A percentile compares a stretch with the other conserved stretches of the same genome.
Evolutionary conservation across 2,113 vertebrate species (phyloP).

Genomic region (Glaucomys volans): DNA sequence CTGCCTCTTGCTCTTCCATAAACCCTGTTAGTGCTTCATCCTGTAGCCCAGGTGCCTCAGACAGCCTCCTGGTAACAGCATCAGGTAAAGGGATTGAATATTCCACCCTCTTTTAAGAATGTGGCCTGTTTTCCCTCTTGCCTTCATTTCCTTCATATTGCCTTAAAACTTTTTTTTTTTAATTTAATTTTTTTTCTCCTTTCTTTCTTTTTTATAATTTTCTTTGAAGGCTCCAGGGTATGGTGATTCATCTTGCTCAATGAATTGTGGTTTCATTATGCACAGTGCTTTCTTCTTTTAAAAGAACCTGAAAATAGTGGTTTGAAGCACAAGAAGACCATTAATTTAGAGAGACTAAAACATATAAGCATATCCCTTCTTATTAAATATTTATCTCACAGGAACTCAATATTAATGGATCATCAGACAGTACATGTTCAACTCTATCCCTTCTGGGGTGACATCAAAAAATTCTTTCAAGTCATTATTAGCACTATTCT

Average conservation of each 20-base stretch:
- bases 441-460: constrained; percentile 39
- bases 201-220: background rate
- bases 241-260: constrained; percentile 84
- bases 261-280: constrained; percentile 63
- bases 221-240: constrained; percentile 78
- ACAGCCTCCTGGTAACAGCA: constrained; percentile 99
- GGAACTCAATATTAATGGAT: background rate
- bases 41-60: constrained; percentile 94
- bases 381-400: constrained; percentile 65
- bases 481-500: background rate
- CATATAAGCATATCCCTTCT: constrained; percentile 46
- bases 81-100: constrained; percentile 97
- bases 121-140: constrained; percentile 58
- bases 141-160: constrained; percentile 55
- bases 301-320: constrained; percentile 60
- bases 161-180: constrained; percentile 56
- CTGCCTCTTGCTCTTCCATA: constrained; percentile 96
- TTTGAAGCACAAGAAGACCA: constrained; percentile 51
- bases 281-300: constrained; percentile 69
- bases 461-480: background rate
- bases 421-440: background rate
- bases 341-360: constrained; percentile 63
- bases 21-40: constrained; percentile 95
- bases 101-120: constrained; percentile 78
- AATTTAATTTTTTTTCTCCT: constrained; percentile 11